Evolutionary conservation across 2,797 vertebrate species (phyloP).

Genomic region (Tachyglossus aculeatus): DNA sequence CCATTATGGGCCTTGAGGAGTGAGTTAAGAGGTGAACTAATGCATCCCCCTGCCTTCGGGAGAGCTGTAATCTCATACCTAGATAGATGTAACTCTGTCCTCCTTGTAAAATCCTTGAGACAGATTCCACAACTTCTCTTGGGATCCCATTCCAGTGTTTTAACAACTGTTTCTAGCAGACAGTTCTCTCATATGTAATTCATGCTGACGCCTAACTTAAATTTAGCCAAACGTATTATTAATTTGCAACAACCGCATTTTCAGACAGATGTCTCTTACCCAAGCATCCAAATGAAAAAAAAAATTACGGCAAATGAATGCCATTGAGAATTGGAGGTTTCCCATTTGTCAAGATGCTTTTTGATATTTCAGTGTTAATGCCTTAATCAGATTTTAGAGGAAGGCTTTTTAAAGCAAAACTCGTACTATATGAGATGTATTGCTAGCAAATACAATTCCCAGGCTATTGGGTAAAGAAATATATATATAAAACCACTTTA

Average conservation of each 20-base stretch:
- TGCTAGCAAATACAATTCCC: conserved; percentile 36
- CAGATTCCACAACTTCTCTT: conserved; percentile 12
- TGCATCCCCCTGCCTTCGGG: background rate
- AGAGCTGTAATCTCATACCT: conserved; percentile 4
- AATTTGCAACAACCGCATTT: conserved; percentile 6
- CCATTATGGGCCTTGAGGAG: conserved; percentile 1
- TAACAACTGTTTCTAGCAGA: conserved; percentile 18
- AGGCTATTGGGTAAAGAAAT: conserved; percentile 28
- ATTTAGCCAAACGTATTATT: conserved; percentile 1
- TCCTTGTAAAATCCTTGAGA: conserved; percentile 36
- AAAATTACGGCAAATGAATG: too few species aligned
- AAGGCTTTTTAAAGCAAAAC: conserved; percentile 59
- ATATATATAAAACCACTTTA: conserved; percentile 44
- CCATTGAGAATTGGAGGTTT: too few species aligned
- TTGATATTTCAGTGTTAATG: too few species aligned
- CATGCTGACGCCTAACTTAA: background rate
- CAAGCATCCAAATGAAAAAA: too few species aligned
- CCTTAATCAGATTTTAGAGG: too few species aligned
- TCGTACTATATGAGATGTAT: conserved; percentile 27
- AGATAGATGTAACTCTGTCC: conserved; percentile 18
- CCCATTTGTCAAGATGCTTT: too few species aligned
- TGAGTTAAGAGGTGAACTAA: background rate
- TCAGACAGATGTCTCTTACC: too few species aligned
- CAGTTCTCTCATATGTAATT: conserved; percentile 15
- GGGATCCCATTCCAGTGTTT: conserved; percentile 28